Evolutionary conservation across 1,140 invertebrate species (phyloP), one percentile per base, ranked within the genome.

Genomic region (Orchesella cincta): DNA sequence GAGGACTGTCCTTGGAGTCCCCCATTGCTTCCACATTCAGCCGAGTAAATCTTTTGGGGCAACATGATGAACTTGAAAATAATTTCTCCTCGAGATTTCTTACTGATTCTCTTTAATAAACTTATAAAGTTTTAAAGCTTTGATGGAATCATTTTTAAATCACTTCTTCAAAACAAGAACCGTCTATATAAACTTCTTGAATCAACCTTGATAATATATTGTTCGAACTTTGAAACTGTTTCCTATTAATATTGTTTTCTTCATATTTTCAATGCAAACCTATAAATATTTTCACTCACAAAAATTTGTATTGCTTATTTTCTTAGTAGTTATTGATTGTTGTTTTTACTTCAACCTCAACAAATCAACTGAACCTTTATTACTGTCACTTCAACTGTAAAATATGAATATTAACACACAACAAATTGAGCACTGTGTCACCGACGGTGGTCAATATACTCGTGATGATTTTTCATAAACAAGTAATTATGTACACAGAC

Each of bases 1-100:
- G 81, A 79, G 8, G 73, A 71, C 52, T 82, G 79, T 51, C 54
- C 52, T 34, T 81, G 79, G 31, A 74, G 75, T n/a, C n/a, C n/a
- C 51, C 70, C 75, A 20, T 57, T 28, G 36, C 62, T 74, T 64
- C 80, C 73, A 67, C 71, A 36, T 12, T 73, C 71, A 23, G 14
- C 5, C 14, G 73, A n/a, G 31, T 74, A 54, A 26, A 74, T 39
- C 51, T 74, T 74, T 33, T 74, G 52, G n/a, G 33, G 73, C 52
- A 54, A 74, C 39, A 74, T 74, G 39, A 57, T 74, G 33, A 46
- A 29, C 5, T 28, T 36, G 39, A 72, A 35, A 16, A 33, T 5
- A 72, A 29, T 39, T 73, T 46, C 52, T 57, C 23, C 52, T 14
- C 23, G 57, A 26, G 57, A 34, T 33, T 64, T 76, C 31, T 57